Evolutionary conservation across 2,888 invertebrate genomes (phyloP).

Genomic region (Liposcelis brunnea): DNA sequence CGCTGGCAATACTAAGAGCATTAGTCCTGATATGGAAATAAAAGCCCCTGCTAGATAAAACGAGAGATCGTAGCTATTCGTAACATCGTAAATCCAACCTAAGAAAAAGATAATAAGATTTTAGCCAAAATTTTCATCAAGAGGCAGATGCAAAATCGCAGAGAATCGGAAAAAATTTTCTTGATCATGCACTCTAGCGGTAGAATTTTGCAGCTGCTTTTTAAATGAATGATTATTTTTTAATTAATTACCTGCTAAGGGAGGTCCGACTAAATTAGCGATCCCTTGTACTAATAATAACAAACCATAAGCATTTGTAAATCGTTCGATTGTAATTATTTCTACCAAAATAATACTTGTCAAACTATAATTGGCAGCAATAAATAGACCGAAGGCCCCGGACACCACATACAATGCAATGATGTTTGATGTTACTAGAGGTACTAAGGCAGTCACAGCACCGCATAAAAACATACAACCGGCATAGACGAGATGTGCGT

Average conservation of each 20-base stretch:
- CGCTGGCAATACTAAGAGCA: slow-evolving; percentile 34
- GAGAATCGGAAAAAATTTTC: no score
- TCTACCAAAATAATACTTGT: slow-evolving; percentile 82
- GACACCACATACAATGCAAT: slow-evolving; percentile 40
- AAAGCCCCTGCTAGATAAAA: slow-evolving; percentile 69
- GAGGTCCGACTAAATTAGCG: slow-evolving; percentile 78
- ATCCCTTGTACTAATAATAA: slow-evolving; percentile 75
- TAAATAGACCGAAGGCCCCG: slow-evolving; percentile 74
- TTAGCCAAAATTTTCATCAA: background rate
- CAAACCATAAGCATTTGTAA: slow-evolving; percentile 82
- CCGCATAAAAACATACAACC: slow-evolving; percentile 60
- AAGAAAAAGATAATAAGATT: slow-evolving; percentile 22
- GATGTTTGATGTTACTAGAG: slow-evolving; percentile 38
- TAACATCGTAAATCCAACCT: slow-evolving; percentile 71
- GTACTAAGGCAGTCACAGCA: slow-evolving; percentile 44
- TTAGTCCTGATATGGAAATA: slow-evolving; percentile 54
- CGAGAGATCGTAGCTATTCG: slow-evolving; percentile 56
- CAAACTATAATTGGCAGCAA: slow-evolving; percentile 82
- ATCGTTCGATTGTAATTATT: slow-evolving; percentile 72
- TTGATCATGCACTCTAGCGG: background rate
- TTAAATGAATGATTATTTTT: no score
- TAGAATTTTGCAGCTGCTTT: no score
- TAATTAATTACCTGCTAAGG: slow-evolving; percentile 79
- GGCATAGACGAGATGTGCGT: slow-evolving; percentile 64
- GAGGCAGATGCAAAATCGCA: no score